These are phyloP conservation scores for Hyphantria cunea DNA, from an alignment of 1,140 invertebrate species.

Conservation along the genomic window DNA sequence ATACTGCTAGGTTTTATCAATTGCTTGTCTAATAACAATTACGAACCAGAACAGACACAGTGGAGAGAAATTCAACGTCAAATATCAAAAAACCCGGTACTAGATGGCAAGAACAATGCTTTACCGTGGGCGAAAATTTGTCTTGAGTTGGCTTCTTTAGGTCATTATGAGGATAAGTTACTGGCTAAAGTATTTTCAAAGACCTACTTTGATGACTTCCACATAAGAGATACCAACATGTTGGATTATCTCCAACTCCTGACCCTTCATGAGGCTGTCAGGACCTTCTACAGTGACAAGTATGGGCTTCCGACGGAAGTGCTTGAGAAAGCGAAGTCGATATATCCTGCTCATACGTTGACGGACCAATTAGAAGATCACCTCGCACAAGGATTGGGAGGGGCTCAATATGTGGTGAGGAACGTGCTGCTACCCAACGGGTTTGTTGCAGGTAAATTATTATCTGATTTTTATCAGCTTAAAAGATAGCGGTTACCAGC, in stretches of 20 bases:
- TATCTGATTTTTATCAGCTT: too few species aligned
- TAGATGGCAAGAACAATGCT: constrained; percentile 52
- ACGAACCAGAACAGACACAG: constrained; percentile 77
- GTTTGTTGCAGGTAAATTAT: constrained; percentile 56
- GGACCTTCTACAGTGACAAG: constrained; percentile 74
- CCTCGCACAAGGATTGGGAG: constrained; percentile 53
- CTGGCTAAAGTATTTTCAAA: constrained; percentile 78
- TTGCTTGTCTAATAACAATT: constrained; percentile 82
- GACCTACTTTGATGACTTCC: constrained; percentile 67
- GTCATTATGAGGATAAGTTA: constrained; percentile 80
- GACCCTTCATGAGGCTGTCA: constrained; percentile 82
- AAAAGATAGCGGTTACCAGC: too few species aligned
- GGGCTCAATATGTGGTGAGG: constrained; percentile 50
- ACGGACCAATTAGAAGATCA: constrained; percentile 44
- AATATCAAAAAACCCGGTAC: constrained; percentile 64
- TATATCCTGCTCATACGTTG: constrained; percentile 50
- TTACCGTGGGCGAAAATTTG: constrained; percentile 78
- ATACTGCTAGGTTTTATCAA: constrained; percentile 77
- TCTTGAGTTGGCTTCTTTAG: constrained; percentile 80
- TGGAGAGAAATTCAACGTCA: constrained; percentile 78
- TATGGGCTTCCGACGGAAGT: constrained; percentile 49
- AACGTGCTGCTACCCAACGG: constrained; percentile 62
- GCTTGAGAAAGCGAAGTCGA: constrained; percentile 45
- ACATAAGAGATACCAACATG: constrained; percentile 62
- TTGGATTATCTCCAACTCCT: constrained; percentile 80